phyloP scores from a whole-genome alignment of 1,140 invertebrate species.

The Eubasilissa regina region DNA sequence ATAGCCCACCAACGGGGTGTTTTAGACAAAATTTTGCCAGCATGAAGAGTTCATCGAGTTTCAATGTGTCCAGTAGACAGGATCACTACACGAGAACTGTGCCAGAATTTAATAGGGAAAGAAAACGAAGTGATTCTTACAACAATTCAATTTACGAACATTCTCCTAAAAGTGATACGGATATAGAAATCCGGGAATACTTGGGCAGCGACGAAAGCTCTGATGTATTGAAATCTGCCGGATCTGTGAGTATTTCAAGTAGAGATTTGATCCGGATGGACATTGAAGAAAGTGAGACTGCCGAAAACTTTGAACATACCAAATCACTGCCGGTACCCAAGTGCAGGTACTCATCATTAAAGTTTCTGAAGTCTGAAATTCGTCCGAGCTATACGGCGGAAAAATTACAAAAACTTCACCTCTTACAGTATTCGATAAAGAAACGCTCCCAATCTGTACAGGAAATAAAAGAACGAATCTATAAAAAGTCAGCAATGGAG shows the following conservation, averaged over 20 bases:
- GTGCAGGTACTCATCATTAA: conserved; percentile 60
- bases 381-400: conserved; percentile 83
- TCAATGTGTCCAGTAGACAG: conserved; percentile 9
- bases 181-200: conserved; percentile 67
- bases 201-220: conserved; percentile 65
- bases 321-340: conserved; percentile 45
- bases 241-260: conserved; percentile 63
- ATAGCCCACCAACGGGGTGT: conserved; percentile 66
- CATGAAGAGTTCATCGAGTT: conserved; percentile 63
- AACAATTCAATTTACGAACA: conserved; percentile 69
- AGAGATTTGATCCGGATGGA: conserved; percentile 65
- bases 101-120: conserved; percentile 59
- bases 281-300: conserved; percentile 70
- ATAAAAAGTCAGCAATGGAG: conserved; percentile 67
- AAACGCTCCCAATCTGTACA: conserved; percentile 69
- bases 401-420: conserved; percentile 75
- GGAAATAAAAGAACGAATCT: conserved; percentile 69
- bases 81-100: conserved; percentile 19
- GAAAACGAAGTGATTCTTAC: conserved; percentile 62
- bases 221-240: conserved; percentile 60
- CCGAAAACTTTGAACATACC: conserved; percentile 66
- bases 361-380: conserved; percentile 75
- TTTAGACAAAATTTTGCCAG: conserved; percentile 67
- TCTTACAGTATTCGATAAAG: conserved; percentile 70
- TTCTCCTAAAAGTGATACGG: conserved; percentile 64